Evolutionary conservation across 2,888 invertebrate species (phyloP).

Genomic region (Sphaeridia pumilis): DNA sequence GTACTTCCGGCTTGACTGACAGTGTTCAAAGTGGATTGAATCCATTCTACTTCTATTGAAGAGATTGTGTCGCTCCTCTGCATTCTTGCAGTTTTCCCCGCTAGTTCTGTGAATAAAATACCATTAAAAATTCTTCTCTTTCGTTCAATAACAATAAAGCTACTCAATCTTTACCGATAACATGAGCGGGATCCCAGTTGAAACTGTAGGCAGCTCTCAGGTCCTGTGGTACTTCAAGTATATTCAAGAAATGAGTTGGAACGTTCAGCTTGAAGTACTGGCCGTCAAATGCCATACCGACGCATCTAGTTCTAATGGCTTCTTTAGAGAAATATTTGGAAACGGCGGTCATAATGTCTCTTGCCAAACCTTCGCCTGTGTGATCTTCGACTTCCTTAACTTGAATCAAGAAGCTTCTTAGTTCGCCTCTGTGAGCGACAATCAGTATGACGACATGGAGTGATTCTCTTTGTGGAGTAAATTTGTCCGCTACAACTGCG

Average conservation of each 20-base stretch:
- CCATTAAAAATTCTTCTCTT: not conserved
- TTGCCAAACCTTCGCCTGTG: not conserved
- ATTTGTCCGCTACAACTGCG: not conserved
- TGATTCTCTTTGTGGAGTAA: not conserved
- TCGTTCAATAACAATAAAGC: not conserved
- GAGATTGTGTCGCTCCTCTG: not conserved
- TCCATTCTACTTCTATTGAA: not conserved
- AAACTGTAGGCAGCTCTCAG: not conserved
- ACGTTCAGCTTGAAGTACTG: not conserved
- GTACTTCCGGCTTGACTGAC: not conserved
- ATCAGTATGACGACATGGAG: not conserved
- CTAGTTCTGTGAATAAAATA: not conserved
- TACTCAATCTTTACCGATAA: too few species aligned
- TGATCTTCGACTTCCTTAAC: not conserved
- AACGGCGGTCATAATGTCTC: not conserved
- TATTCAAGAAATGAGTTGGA: not conserved
- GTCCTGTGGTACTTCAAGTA: not conserved
- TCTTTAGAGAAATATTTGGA: not conserved
- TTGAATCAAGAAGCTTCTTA: not conserved
- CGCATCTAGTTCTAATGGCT: not conserved
- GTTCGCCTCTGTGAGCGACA: not conserved
- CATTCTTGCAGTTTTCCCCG: not conserved
- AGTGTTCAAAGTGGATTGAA: not conserved
- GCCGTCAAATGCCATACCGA: not conserved
- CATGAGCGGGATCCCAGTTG: not conserved